Conservation (phyloP, 2,888 invertebrate genomes). For the Cataglyphis livida region DNA sequence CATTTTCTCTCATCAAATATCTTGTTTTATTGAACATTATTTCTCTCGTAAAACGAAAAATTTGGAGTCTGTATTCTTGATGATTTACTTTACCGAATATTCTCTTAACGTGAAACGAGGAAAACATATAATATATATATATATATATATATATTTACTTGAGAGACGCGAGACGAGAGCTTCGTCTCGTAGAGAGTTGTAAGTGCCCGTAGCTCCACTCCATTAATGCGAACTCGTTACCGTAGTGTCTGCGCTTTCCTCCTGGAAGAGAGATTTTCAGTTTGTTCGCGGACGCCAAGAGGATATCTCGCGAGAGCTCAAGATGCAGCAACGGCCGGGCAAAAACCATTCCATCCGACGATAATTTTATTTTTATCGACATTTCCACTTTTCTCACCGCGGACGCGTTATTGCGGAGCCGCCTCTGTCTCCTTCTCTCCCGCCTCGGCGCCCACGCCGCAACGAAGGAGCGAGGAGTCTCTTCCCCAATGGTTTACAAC, state of each 20-base stretch:
- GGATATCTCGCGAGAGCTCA: constrained; percentile 40
- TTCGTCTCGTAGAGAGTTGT: neutral
- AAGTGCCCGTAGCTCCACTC: neutral
- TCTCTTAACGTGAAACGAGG: neutral
- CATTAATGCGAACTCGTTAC: constrained; percentile 36
- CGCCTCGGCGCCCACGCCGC: constrained; percentile 69
- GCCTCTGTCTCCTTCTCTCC: constrained; percentile 1
- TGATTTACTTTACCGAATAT: neutral
- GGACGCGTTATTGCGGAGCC: constrained; percentile 31
- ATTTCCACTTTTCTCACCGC: constrained; percentile 49
- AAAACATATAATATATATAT: neutral
- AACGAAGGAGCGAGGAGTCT: constrained; percentile 12
- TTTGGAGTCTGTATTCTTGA: neutral
- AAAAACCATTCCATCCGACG: constrained; percentile 35
- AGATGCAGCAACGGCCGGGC: constrained; percentile 39
- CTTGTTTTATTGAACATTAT: neutral
- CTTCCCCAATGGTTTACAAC: constrained; percentile 55
- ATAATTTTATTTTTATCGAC: constrained; percentile 56
- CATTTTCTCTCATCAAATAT: neutral
- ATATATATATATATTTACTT: neutral
- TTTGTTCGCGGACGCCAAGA: constrained; percentile 19
- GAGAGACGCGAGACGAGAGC: neutral
- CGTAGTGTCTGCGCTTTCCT: constrained; percentile 4
- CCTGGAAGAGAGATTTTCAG: constrained; percentile 31
- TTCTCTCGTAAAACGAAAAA: neutral